Conservation (phyloP, 2,888 invertebrate genomes). For the Caenorhabditis parvicauda region DNA sequence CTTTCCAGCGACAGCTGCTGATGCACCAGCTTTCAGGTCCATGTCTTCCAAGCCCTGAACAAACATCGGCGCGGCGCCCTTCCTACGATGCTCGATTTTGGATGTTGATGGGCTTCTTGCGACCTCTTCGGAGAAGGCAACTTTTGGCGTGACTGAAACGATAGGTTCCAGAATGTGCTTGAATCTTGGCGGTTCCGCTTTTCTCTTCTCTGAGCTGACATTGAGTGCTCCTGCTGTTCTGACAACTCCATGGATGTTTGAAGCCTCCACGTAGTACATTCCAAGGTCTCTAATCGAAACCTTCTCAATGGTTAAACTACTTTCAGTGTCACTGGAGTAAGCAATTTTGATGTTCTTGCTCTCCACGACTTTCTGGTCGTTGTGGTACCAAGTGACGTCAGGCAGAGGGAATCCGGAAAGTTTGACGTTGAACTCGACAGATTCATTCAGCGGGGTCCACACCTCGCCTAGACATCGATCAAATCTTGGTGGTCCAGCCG, state of each 20-base stretch:
- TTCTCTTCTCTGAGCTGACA: conserved; percentile 36
- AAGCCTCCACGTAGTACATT: conserved; percentile 51
- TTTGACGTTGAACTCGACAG: conserved; percentile 47
- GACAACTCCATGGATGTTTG: conserved; percentile 56
- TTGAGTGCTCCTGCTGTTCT: conserved; percentile 47
- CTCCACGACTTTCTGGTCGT: conserved; percentile 45
- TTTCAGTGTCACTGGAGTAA: conserved; percentile 38
- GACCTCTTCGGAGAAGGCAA: conserved; percentile 38
- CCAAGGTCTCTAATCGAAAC: conserved; percentile 47
- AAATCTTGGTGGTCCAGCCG: conserved; percentile 53
- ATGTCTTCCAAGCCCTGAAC: conserved; percentile 58
- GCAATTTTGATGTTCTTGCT: conserved; percentile 37
- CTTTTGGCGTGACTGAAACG: conserved; percentile 34
- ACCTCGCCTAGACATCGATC: conserved; percentile 54
- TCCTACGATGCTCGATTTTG: conserved; percentile 32
- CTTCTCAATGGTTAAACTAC: conserved; percentile 39
- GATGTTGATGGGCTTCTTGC: too few species aligned
- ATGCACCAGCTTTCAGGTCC: conserved; percentile 58
- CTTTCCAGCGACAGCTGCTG: conserved; percentile 58
- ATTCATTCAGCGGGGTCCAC: conserved; percentile 49
- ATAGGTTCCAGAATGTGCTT: conserved; percentile 26
- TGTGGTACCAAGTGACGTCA: conserved; percentile 55
- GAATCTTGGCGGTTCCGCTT: conserved; percentile 47
- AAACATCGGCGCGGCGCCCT: conserved; percentile 55
- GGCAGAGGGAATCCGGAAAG: conserved; percentile 53